Conservation (phyloP, 2,113 vertebrate species). For the Lipophrys pholis region DNA sequence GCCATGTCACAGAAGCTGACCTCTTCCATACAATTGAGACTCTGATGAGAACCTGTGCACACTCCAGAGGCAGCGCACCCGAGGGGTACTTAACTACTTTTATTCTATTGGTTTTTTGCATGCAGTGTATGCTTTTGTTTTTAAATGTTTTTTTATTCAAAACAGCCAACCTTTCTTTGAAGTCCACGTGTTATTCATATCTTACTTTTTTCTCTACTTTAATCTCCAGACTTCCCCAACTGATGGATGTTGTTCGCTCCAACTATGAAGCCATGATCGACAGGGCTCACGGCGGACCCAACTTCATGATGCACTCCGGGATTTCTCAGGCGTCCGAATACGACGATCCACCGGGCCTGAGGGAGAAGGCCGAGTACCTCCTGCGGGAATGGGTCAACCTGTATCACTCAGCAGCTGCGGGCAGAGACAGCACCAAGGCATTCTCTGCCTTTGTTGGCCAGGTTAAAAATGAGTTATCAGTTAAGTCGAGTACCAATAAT, state of each 20-base stretch:
- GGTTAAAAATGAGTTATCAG: constrained; percentile 75
- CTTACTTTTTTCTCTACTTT: constrained; percentile 11
- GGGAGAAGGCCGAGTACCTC: constrained; percentile 98
- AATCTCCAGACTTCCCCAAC: constrained; percentile 89
- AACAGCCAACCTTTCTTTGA: too few species aligned
- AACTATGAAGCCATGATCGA: constrained; percentile 99
- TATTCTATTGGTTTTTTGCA: too few species aligned
- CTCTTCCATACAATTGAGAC: constrained; percentile 99
- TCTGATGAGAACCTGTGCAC: constrained; percentile 98
- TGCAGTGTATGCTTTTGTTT: too few species aligned
- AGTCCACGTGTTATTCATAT: too few species aligned
- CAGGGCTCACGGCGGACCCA: constrained; percentile 96
- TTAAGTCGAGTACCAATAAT: not conserved
- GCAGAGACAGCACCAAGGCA: constrained; percentile 98
- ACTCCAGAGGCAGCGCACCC: constrained; percentile 97
- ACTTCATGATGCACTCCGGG: constrained; percentile 99
- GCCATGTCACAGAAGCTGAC: constrained; percentile 97
- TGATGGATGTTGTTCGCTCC: constrained; percentile 98
- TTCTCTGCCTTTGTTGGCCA: constrained; percentile 99
- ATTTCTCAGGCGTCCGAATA: constrained; percentile 99
- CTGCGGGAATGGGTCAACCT: constrained; percentile 99
- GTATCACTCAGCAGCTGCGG: constrained; percentile 98
- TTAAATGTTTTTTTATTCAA: too few species aligned
- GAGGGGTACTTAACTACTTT: constrained; percentile 88
- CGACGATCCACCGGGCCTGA: constrained; percentile 95